A percentile compares a stretch with the other conserved stretches of the same genome.
Conservation (phyloP, 2,797 vertebrate species). For the Pipistrellus pygmaeus region DNA sequence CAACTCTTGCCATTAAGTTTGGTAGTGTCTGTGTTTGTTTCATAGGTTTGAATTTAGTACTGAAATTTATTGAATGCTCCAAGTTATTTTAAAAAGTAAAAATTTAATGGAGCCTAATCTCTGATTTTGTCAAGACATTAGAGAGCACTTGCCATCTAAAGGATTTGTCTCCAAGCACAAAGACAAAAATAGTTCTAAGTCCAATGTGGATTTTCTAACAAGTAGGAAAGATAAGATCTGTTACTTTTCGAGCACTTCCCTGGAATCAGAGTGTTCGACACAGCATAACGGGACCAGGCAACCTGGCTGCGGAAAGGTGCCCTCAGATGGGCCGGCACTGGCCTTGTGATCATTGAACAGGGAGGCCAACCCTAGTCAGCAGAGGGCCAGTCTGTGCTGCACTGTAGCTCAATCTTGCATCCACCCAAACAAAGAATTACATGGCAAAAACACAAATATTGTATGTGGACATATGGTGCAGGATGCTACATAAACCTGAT, state of each 20-base stretch:
- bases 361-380: not conserved
- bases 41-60: slow-evolving; percentile 18
- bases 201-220: not conserved
- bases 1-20: slow-evolving; percentile 33
- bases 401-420: not conserved
- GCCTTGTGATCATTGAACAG: not conserved
- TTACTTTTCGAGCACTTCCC: not conserved
- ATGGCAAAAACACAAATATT: not conserved
- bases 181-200: slow-evolving; percentile 41
- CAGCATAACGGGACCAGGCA: not conserved
- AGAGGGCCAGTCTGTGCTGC: not conserved
- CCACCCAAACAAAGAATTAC: slow-evolving; percentile 37
- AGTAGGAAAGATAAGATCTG: not conserved
- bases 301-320: not conserved
- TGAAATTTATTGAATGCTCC: slow-evolving; percentile 22
- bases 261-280: not conserved
- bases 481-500: not conserved
- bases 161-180: slow-evolving; percentile 32
- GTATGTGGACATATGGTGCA: not conserved
- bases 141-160: not conserved
- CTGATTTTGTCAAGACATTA: slow-evolving; percentile 42
- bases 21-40: not conserved
- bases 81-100: slow-evolving; percentile 47
- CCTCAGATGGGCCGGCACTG: accelerated
- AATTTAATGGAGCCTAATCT: slow-evolving; percentile 12